Evolutionary conservation across 2,797 vertebrate genomes (phyloP).

Genomic region (Gastrophryne carolinensis): DNA sequence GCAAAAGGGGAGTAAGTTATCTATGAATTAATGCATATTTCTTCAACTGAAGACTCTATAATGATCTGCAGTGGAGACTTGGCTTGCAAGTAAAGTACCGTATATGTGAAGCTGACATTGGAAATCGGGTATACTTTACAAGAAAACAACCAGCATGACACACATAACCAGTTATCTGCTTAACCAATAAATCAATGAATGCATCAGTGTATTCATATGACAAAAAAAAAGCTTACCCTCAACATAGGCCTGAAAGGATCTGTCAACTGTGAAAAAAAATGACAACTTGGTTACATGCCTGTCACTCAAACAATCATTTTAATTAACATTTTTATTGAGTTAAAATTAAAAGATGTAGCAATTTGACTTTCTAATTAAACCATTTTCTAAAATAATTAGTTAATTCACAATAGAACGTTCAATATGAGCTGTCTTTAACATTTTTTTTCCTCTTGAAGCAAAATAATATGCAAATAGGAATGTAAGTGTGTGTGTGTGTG

Average conservation of each 20-base stretch:
- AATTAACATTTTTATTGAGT: slow-evolving; percentile 79
- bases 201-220: slow-evolving; percentile 51
- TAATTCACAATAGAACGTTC: slow-evolving; percentile 58
- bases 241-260: slow-evolving; percentile 96
- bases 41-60: too few relatives aligned
- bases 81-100: too few relatives aligned
- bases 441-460: neutral
- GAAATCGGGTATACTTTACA: neutral
- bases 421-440: slow-evolving; percentile 38
- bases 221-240: slow-evolving; percentile 83
- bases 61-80: too few relatives aligned
- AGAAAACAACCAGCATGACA: neutral
- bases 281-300: slow-evolving; percentile 77
- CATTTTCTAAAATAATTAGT: slow-evolving; percentile 76
- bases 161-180: neutral
- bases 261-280: slow-evolving; percentile 86
- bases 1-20: too few relatives aligned
- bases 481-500: neutral
- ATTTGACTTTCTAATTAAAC: slow-evolving; percentile 83
- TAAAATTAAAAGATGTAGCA: slow-evolving; percentile 75
- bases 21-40: too few relatives aligned
- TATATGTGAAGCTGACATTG: neutral
- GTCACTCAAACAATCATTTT: slow-evolving; percentile 79
- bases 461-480: slow-evolving; percentile 50
- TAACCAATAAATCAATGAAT: slow-evolving; percentile 44